Evolutionary conservation across 1,140 invertebrate genomes (phyloP).

Genomic region (Latrodectus geometricus): DNA sequence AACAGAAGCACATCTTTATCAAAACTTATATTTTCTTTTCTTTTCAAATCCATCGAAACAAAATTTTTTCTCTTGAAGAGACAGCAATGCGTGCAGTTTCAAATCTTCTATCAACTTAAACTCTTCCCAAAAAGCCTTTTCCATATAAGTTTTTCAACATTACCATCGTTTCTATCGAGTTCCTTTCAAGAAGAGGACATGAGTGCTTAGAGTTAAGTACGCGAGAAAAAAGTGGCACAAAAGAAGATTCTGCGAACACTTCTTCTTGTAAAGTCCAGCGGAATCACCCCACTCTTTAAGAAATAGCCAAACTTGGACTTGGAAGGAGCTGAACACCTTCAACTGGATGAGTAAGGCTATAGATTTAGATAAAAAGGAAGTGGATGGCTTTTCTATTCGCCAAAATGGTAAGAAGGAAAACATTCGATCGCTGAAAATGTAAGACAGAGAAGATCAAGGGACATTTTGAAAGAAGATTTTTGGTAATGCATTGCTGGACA

Average conservation of each 20-base stretch:
- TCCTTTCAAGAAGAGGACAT: background rate
- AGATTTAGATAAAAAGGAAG: background rate
- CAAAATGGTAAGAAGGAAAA: background rate
- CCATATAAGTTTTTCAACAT: background rate
- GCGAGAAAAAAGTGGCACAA: background rate
- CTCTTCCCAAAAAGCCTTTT: background rate
- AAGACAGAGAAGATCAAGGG: background rate
- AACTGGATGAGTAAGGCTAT: background rate
- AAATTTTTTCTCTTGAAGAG: too few relatives aligned
- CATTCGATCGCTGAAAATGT: background rate
- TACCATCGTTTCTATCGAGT: background rate
- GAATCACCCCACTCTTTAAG: background rate
- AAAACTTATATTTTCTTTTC: too few relatives aligned
- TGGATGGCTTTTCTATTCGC: background rate
- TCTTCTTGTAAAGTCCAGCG: background rate
- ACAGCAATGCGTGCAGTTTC: background rate
- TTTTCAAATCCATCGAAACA: too few relatives aligned
- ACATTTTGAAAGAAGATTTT: background rate
- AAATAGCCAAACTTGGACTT: background rate
- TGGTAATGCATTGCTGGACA: background rate
- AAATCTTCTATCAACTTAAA: background rate
- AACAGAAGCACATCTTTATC: too few relatives aligned
- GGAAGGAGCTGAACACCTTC: background rate
- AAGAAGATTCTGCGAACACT: background rate
- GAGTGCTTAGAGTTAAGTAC: background rate